Conservation (phyloP, 2,888 invertebrate genomes). For the Caenorhabditis virilis region DNA sequence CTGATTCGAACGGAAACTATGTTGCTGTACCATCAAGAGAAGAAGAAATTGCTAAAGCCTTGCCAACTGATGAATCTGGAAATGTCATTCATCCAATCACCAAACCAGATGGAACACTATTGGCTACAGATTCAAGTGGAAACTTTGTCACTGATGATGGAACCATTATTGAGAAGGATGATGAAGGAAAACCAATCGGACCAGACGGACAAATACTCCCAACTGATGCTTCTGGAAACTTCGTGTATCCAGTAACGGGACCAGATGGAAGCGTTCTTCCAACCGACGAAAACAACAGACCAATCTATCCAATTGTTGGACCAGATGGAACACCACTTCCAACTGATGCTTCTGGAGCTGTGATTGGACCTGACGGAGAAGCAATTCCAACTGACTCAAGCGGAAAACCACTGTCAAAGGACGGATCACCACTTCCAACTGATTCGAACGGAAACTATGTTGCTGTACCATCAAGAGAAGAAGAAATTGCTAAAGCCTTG, state of each 20-base stretch:
- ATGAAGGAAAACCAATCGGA: conserved; percentile 44
- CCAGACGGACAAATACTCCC: conserved; percentile 41
- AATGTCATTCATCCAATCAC: conserved; percentile 35
- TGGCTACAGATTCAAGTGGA: conserved; percentile 26
- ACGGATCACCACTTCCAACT: conserved; percentile 42
- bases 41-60: conserved; percentile 4
- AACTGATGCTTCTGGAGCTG: conserved; percentile 38
- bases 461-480: conserved; percentile 32
- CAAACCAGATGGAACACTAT: conserved; percentile 25
- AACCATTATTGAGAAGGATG: conserved; percentile 23
- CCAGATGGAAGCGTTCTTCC: conserved; percentile 26
- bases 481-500: conserved; percentile 7
- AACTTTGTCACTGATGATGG: conserved; percentile 24
- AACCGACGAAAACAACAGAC: conserved; percentile 11
- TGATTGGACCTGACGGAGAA: conserved; percentile 24
- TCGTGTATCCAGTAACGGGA: conserved; percentile 41
- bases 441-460: conserved; percentile 36
- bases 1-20: conserved; percentile 42
- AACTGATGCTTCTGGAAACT: conserved; percentile 45
- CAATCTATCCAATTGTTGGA: conserved; percentile 26
- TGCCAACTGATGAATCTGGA: conserved; percentile 44
- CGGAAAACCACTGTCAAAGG: conserved; percentile 13
- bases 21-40: conserved; percentile 8
- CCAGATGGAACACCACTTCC: conserved; percentile 39
- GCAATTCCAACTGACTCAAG: conserved; percentile 37